Evolutionary conservation across 2,888 invertebrate species (phyloP).

Genomic region (Stenotaenia linearis): DNA sequence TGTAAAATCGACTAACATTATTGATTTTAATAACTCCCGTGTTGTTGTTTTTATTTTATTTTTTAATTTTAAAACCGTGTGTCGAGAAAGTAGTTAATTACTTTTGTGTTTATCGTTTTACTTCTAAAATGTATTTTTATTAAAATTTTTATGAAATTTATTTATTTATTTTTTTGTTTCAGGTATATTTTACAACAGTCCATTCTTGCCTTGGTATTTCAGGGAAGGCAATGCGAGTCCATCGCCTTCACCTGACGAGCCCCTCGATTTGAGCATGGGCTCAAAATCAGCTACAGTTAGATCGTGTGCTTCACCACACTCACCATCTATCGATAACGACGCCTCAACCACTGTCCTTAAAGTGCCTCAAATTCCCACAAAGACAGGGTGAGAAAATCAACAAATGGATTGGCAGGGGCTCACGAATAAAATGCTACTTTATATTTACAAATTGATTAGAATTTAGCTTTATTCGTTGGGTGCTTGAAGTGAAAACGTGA

Average conservation of each 20-base stretch:
- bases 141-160: neutral
- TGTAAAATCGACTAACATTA: neutral
- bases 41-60: too few relatives aligned
- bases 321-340: constrained; percentile 27
- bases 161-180: neutral
- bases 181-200: constrained; percentile 14
- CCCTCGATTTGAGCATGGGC: constrained; percentile 41
- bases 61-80: neutral
- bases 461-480: neutral
- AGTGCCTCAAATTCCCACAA: constrained; percentile 40
- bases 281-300: constrained; percentile 31
- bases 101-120: neutral
- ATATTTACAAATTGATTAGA: neutral
- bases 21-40: neutral
- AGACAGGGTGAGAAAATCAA: constrained; percentile 38
- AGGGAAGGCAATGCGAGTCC: constrained; percentile 28
- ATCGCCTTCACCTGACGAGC: constrained; percentile 38
- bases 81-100: neutral
- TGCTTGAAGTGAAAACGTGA: too few relatives aligned
- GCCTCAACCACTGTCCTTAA: constrained; percentile 37
- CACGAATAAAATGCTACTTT: neutral
- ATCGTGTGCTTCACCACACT: constrained; percentile 27
- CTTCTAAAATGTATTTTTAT: too few relatives aligned
- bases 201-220: constrained; percentile 24
- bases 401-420: too few relatives aligned